Base-by-base conservation (phyloP, 1,140 invertebrate species). In the Platyura marginata region DNA sequence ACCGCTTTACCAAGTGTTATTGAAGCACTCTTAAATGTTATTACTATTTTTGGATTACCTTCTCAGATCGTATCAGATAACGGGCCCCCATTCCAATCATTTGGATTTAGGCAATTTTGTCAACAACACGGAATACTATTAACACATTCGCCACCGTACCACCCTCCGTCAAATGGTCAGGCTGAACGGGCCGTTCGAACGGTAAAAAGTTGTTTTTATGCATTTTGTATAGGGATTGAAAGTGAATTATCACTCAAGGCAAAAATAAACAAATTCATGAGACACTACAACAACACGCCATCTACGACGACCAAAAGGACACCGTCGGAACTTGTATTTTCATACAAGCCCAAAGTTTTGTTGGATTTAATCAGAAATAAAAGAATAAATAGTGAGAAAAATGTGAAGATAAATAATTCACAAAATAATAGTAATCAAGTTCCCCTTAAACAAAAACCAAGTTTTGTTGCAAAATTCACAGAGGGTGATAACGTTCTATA, bases 11-110 rank as follows among this genome's bases (percentile, higher is more conserved):
- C 19, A 2, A 19, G 29, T 2, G 41, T 48, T 2, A 50, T 52
- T n/a, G 33, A 29, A 40, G 47, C 47, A 21, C 39, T 55, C 10
- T 21, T 32, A 40, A 42, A 47, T n/a, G 15, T 48, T 25, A 50
- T 54, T 47, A 42, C 47, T n/a, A 34, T 42, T 13, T 49, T 51
- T 44, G 55, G 53, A 11, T 23, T 55, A 36, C 46, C 47, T 2
- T 18, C 45, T 21, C 35, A 39, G 15, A 25, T 58, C n/a, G 48
- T 56, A 19, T 44, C 48, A 3, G 54, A 57, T 44, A 57, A 59
- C 45, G 55, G 53, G 16, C 37, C 48, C 20, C 49, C 47, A 32
- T 56, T 56, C 43, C 37, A 36, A 9, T 50, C 44, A 16, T 19
- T 9, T 29, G 47, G 50, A 29, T 52, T 54, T 44, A 32, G 46